Conservation (phyloP, 92 coral and sea anemone genomes). For the Meandrina meandrites region DNA sequence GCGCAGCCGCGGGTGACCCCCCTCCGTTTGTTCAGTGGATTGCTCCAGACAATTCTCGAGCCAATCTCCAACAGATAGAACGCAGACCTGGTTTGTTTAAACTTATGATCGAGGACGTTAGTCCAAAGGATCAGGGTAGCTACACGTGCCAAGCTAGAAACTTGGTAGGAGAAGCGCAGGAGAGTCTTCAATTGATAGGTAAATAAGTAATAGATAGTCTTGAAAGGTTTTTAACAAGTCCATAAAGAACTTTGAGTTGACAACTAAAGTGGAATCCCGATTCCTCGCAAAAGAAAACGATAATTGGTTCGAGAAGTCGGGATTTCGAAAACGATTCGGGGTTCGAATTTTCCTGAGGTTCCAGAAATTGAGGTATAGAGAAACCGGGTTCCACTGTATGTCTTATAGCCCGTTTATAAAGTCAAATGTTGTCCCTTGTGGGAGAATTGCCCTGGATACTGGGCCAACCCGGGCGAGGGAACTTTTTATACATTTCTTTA, state of each 20-base stretch:
- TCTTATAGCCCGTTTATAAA: no score
- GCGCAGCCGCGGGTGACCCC: constrained; percentile 77
- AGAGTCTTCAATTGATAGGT: constrained; percentile 58
- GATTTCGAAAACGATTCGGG: no score
- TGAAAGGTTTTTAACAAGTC: neutral
- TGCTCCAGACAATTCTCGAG: constrained; percentile 36
- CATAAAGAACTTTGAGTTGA: neutral
- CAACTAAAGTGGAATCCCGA: neutral
- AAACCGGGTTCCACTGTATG: no score
- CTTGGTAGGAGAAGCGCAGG: constrained; percentile 53
- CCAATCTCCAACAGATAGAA: constrained; percentile 50
- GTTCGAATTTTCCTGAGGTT: neutral
- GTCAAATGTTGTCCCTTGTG: no score
- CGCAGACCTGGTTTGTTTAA: constrained; percentile 55
- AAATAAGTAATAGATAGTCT: neutral
- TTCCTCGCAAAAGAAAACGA: no score
- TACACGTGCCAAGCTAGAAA: constrained; percentile 74
- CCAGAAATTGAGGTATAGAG: neutral
- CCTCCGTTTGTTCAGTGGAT: constrained; percentile 72
- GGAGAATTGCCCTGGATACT: no score
- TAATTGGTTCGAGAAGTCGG: no score
- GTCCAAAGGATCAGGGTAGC: constrained; percentile 59
- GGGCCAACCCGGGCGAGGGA: no score
- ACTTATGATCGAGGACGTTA: constrained; percentile 63
- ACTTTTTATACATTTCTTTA: no score